Conservation (phyloP, 2,888 invertebrate species). For the Spodoptera exigua region DNA sequence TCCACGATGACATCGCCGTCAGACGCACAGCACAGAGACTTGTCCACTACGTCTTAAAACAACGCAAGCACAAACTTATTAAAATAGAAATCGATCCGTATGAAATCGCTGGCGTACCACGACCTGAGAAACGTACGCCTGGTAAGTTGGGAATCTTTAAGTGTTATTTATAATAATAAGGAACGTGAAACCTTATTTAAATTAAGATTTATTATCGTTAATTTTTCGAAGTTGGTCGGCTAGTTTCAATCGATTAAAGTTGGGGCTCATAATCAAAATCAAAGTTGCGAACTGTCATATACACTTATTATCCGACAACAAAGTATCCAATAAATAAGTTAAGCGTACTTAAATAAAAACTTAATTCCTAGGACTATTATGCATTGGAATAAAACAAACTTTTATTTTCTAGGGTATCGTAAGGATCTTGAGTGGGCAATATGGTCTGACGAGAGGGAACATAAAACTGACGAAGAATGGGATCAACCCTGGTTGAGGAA, state of each 20-base stretch:
- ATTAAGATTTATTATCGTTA: too few species aligned
- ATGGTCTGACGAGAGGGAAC: constrained; percentile 90
- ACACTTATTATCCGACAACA: too few species aligned
- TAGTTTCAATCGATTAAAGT: too few species aligned
- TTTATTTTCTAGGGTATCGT: constrained; percentile 86
- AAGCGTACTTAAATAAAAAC: too few species aligned
- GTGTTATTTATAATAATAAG: neutral
- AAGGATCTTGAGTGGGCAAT: constrained; percentile 93
- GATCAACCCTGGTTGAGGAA: constrained; percentile 92
- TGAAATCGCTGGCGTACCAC: constrained; percentile 73
- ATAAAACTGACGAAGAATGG: constrained; percentile 92
- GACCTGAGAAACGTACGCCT: constrained; percentile 73
- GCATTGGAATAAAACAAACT: neutral
- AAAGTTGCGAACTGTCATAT: too few species aligned
- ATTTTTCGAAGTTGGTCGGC: too few species aligned
- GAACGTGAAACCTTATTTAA: too few species aligned
- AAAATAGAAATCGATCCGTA: constrained; percentile 90
- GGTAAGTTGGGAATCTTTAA: constrained; percentile 64
- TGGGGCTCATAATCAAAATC: too few species aligned
- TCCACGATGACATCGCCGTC: constrained; percentile 94
- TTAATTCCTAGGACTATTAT: too few species aligned
- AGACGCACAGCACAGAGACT: constrained; percentile 92
- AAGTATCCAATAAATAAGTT: too few species aligned
- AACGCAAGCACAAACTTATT: constrained; percentile 91
- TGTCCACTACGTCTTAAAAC: constrained; percentile 91